These are phyloP conservation scores for Apotomis capreana DNA, from an alignment of 2,888 invertebrate genomes.

Conservation along the genomic window DNA sequence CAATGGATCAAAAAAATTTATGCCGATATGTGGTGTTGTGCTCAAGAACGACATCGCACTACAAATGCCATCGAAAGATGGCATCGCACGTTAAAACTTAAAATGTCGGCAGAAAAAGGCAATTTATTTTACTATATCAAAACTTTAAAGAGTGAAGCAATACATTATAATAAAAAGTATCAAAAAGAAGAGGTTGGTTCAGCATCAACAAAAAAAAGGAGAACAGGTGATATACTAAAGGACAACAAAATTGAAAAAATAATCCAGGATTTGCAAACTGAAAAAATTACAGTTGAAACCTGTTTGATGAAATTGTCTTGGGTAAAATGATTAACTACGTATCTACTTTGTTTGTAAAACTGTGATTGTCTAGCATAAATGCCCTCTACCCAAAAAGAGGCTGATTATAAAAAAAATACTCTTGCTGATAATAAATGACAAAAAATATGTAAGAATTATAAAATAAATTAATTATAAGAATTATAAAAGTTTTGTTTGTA, in stretches of 20 bases:
- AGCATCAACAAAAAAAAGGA: conserved; percentile 11
- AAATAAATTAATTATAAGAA: too few species aligned
- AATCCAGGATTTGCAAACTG: background rate
- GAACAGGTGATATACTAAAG: conserved; percentile 2
- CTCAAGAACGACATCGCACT: too few species aligned
- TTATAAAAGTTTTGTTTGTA: too few species aligned
- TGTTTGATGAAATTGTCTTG: conserved; percentile 9
- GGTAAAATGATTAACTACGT: conserved; percentile 11
- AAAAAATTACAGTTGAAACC: conserved; percentile 9
- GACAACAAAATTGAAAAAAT: conserved; percentile 4
- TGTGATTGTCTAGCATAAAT: background rate
- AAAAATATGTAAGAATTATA: too few species aligned
- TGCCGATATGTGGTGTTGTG: too few species aligned
- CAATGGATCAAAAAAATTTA: too few species aligned
- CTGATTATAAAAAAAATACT: too few species aligned
- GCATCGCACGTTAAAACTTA: too few species aligned
- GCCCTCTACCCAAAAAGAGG: background rate
- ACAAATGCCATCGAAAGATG: too few species aligned
- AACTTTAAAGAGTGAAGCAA: conserved; percentile 1
- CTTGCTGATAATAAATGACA: too few species aligned
- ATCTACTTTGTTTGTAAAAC: background rate
- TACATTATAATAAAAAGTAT: conserved; percentile 1
- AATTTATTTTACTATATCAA: background rate
- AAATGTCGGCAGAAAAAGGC: too few species aligned
- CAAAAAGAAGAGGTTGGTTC: conserved; percentile 9